phyloP scores from a whole-genome alignment of 1,140 invertebrate species.

The Lineus longissimus region DNA sequence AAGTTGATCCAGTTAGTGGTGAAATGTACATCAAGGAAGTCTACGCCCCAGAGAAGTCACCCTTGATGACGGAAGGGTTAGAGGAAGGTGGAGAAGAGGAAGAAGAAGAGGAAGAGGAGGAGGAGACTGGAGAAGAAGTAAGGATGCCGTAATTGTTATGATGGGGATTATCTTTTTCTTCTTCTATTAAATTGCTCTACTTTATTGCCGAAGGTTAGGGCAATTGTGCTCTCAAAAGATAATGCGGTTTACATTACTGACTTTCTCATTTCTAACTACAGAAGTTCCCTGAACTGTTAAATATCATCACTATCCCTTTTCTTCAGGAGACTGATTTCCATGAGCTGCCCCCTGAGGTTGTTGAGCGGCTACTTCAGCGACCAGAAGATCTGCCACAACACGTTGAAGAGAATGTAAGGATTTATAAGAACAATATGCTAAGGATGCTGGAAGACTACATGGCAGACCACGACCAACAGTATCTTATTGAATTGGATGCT shows the following conservation, averaged over 20 bases:
- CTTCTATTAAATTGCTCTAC: neutral
- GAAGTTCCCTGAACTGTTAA: no score
- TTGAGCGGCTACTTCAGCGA: constrained; percentile 41
- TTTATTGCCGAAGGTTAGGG: neutral
- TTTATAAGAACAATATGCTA: constrained; percentile 45
- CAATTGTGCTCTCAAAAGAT: neutral
- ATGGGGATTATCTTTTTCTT: neutral
- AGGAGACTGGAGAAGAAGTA: constrained; percentile 20
- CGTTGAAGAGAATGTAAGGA: constrained; percentile 36
- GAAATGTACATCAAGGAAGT: constrained; percentile 47
- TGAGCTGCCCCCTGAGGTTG: constrained; percentile 35
- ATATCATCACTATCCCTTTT: constrained; percentile 1
- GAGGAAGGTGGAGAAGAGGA: constrained; percentile 45
- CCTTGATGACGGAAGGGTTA: constrained; percentile 27
- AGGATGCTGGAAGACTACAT: constrained; percentile 52
- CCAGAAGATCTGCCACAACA: constrained; percentile 45
- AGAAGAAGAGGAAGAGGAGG: constrained; percentile 45
- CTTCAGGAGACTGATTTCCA: constrained; percentile 30
- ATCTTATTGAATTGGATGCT: constrained; percentile 49
- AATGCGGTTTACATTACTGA: no score
- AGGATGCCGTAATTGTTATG: neutral
- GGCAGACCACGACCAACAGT: constrained; percentile 51
- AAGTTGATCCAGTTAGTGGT: constrained; percentile 46
- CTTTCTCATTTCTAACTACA: no score
- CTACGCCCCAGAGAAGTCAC: constrained; percentile 45